phyloP scores from a whole-genome alignment of 2,797 vertebrate species.

The Pseudocheirus occidentalis region DNA sequence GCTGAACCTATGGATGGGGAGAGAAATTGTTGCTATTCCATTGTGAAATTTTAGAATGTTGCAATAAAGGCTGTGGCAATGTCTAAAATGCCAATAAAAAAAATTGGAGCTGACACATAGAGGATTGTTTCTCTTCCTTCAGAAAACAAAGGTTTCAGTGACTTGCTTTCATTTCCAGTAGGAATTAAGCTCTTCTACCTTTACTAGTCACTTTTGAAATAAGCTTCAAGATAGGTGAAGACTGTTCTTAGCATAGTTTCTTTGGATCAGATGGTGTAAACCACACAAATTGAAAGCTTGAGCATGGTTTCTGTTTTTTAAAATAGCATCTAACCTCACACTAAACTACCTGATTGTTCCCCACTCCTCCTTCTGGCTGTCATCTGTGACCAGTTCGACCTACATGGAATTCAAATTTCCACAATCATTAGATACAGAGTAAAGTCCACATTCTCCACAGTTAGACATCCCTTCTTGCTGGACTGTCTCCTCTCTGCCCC shows the following conservation, averaged over 20 bases:
- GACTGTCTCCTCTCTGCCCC: slow-evolving; percentile 51
- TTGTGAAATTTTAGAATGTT: slow-evolving; percentile 20
- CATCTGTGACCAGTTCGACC: slow-evolving; percentile 16
- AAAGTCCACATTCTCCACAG: slow-evolving; percentile 32
- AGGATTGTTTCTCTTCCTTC: slow-evolving; percentile 45
- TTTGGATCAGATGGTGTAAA: neutral
- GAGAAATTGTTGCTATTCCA: neutral
- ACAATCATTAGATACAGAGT: slow-evolving; percentile 51
- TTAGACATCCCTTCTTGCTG: slow-evolving; percentile 12
- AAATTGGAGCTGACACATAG: slow-evolving; percentile 18
- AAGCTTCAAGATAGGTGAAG: slow-evolving; percentile 36
- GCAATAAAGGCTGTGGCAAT: slow-evolving; percentile 10
- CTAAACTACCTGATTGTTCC: slow-evolving; percentile 40
- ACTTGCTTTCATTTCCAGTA: slow-evolving; percentile 57
- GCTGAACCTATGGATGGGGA: neutral
- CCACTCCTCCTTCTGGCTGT: slow-evolving; percentile 17
- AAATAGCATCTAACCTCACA: slow-evolving; percentile 41
- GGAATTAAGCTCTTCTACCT: slow-evolving; percentile 53
- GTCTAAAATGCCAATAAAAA: slow-evolving; percentile 38
- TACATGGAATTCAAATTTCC: slow-evolving; percentile 53
- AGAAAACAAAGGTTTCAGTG: slow-evolving; percentile 52
- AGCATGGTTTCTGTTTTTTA: neutral
- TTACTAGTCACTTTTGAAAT: slow-evolving; percentile 58
- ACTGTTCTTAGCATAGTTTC: neutral
- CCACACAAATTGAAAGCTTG: slow-evolving; percentile 23